Conservation (phyloP, 2,797 vertebrate genomes). For the Choloepus didactylus region DNA sequence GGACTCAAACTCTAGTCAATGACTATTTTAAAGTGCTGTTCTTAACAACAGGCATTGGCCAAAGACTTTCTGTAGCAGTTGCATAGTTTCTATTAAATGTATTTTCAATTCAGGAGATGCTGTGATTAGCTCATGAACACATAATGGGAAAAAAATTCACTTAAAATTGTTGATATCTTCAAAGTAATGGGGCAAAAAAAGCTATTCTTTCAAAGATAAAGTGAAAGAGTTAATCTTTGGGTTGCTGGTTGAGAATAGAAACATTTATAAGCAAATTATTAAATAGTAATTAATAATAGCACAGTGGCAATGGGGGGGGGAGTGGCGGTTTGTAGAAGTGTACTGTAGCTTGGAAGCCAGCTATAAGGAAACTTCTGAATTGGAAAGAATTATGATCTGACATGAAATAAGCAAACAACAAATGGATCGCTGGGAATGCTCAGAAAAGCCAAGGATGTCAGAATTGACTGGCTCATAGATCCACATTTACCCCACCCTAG, state of each 20-base stretch:
- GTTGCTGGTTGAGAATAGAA: not conserved
- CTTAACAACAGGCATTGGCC: not conserved
- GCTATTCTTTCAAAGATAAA: not conserved
- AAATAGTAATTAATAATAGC: not conserved
- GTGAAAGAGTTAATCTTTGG: not conserved
- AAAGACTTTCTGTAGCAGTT: not conserved
- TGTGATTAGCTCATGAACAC: not conserved
- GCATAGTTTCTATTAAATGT: not conserved
- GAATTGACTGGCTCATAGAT: not conserved
- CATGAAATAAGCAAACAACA: not conserved
- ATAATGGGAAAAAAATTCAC: not conserved
- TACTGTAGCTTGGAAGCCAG: not conserved
- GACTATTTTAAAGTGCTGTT: not conserved
- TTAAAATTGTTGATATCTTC: not conserved
- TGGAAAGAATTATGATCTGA: not conserved
- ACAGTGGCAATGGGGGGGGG: not conserved
- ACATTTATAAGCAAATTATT: not conserved
- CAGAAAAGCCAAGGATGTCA: not conserved
- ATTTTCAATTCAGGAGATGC: not conserved
- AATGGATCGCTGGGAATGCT: not conserved
- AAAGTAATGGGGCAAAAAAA: not conserved
- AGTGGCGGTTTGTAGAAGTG: not conserved
- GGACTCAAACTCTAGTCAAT: not conserved
- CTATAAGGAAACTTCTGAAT: not conserved
- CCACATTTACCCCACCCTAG: fast-evolving